These are phyloP conservation scores for Drosophila neonasuta DNA, from an alignment of 2,888 invertebrate species.

Conservation along the genomic window DNA sequence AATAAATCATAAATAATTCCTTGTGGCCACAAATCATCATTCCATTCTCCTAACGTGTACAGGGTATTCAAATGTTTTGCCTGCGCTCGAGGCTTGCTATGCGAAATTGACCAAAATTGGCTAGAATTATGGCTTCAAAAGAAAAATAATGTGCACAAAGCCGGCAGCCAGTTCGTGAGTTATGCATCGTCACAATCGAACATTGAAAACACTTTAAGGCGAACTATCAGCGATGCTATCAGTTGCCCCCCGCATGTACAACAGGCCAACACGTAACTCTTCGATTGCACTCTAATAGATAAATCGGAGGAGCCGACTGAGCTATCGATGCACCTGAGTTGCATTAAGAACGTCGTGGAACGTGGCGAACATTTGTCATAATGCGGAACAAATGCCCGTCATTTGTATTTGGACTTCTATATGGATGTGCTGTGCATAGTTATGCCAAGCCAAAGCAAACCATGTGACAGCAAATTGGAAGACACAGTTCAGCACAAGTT, in stretches of 20 bases:
- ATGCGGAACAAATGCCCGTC: slow-evolving; percentile 62
- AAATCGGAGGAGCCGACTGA: slow-evolving; percentile 47
- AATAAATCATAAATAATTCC: not conserved
- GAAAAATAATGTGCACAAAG: slow-evolving; percentile 37
- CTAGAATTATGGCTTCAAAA: slow-evolving; percentile 38
- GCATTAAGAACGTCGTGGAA: slow-evolving; percentile 52
- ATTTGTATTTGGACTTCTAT: slow-evolving; percentile 19
- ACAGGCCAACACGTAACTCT: slow-evolving; percentile 60
- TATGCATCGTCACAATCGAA: slow-evolving; percentile 36
- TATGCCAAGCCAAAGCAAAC: slow-evolving; percentile 5
- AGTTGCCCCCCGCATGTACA: slow-evolving; percentile 16
- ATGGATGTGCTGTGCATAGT: slow-evolving; percentile 33
- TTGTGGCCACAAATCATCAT: not conserved
- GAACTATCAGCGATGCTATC: slow-evolving; percentile 60
- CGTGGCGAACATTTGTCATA: slow-evolving; percentile 68
- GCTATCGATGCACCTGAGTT: slow-evolving; percentile 57
- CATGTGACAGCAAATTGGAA: slow-evolving; percentile 13
- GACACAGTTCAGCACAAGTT: slow-evolving; percentile 26
- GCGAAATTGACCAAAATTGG: slow-evolving; percentile 66
- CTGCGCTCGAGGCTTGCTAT: slow-evolving; percentile 39
- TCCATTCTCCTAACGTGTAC: not conserved
- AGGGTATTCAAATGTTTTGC: slow-evolving; percentile 29
- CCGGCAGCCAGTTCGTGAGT: slow-evolving; percentile 65
- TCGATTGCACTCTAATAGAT: slow-evolving; percentile 69
- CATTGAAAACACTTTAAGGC: slow-evolving; percentile 52